phyloP scores from a whole-genome alignment of 2,888 invertebrate species.

The Thysanoteuthis rhombus region DNA sequence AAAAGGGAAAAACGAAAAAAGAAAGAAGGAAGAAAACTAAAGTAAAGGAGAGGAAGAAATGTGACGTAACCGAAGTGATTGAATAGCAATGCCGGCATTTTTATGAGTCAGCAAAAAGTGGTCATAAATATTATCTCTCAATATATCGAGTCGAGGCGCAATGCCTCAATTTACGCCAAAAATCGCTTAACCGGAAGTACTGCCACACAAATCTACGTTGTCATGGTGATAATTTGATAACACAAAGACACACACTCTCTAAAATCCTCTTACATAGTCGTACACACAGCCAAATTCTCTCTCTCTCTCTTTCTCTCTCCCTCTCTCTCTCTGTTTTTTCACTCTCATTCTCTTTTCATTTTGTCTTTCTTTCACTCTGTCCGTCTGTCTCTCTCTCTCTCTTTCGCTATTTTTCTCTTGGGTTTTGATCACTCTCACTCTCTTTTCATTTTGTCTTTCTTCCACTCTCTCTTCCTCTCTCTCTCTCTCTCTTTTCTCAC shows the following conservation, averaged over 20 bases:
- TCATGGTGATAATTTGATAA: not conserved
- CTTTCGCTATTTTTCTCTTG: too few species aligned
- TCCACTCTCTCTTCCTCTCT: not conserved
- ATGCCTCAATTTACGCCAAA: not conserved
- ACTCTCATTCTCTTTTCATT: not conserved
- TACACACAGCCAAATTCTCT: not conserved
- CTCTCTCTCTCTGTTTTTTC: not conserved
- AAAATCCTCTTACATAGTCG: not conserved
- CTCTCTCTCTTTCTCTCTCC: not conserved
- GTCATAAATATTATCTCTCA: not conserved
- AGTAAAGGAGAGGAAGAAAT: not conserved
- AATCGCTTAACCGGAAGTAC: not conserved
- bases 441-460: not conserved
- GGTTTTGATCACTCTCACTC: too few species aligned
- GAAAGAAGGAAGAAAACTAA: too few species aligned
- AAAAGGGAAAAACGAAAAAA: not conserved
- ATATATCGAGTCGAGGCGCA: not conserved
- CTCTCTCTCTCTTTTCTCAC: not conserved
- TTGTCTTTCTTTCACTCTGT: too few species aligned
- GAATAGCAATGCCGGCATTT: not conserved
- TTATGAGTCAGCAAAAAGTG: constrained; percentile 12
- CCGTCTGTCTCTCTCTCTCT: too few species aligned
- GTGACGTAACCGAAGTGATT: not conserved
- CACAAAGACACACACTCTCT: not conserved
- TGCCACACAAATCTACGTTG: constrained; percentile 12